Evolutionary conservation across 2,113 vertebrate species (phyloP), one percentile per base, ranked within the genome.

Genomic region (Sylvietta virens): DNA sequence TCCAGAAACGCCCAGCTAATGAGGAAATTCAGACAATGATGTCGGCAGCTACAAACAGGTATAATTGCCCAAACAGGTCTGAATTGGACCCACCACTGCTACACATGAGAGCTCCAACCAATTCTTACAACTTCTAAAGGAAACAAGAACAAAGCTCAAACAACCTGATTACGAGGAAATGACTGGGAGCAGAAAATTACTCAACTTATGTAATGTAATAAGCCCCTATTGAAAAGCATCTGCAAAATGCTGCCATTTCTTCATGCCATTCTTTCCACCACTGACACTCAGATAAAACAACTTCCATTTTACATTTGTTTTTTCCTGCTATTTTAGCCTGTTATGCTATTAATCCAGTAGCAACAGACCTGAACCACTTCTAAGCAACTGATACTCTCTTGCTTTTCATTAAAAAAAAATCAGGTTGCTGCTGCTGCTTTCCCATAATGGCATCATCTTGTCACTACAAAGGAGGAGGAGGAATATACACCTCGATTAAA

Each of bases 121-220:
- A 53, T 71, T 81, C 74, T 65, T 57, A 78, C 56, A 88, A 14
- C 37, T 89, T 40, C 80, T 60, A 44, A 94, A 67, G 71, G 78
- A 82, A 95, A 66, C 30, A 90, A 76, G 90, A 96, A 96, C 84
- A 95, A 94, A 91, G 83, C 47, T 86, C 53, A 73, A 94, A 65
- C 67, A 89, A 85, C 48, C 54, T 83, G 40, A 85, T 79, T 82
- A 87, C 0, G 0, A 74, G 56, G 54, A 74, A 91, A 83, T 48
- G 19, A 64, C 86, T 51, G 48, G 93, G 67, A 92, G 66, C 47
- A 95, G 90, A 95, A 94, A 93, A 95, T 86, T 85, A 90, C 71
- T 76, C 86, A 84, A 65, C 78, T 91, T 89, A 73, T 10, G 28
- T 91, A 97, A 96, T 65, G 66, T 51, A 92, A 7, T 86, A 94